A percentile compares a stretch with the other conserved stretches of the same genome.
phyloP scores from a whole-genome alignment of 2,888 invertebrate genomes.

The Drosophila longiperda region DNA sequence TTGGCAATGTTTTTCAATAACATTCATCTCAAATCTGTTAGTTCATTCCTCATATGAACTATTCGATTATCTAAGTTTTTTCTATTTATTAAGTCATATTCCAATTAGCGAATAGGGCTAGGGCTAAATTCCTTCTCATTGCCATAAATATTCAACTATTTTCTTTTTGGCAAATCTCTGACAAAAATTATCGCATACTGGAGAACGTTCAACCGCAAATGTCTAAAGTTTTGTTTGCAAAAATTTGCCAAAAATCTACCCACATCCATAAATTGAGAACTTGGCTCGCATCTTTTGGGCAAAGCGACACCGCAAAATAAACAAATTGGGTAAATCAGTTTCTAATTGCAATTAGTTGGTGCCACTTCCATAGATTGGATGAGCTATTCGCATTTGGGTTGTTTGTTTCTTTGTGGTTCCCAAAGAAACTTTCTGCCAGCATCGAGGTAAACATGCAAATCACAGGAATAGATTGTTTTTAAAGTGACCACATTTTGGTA shows the following conservation, averaged over 20 bases:
- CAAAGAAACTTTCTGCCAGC: constrained; percentile 40
- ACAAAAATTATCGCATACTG: constrained; percentile 30
- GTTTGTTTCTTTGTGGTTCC: constrained; percentile 66
- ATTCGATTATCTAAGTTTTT: not conserved
- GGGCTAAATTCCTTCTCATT: constrained; percentile 5
- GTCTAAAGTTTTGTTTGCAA: constrained; percentile 65
- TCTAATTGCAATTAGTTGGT: constrained; percentile 73
- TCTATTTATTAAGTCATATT: not conserved
- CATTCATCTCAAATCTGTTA: not conserved
- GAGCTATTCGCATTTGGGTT: constrained; percentile 31
- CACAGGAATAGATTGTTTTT: constrained; percentile 16
- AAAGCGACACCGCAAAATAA: constrained; percentile 73
- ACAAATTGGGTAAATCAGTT: constrained; percentile 82
- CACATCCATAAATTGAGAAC: constrained; percentile 67
- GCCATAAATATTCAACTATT: constrained; percentile 46
- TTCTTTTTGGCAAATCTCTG: constrained; percentile 38
- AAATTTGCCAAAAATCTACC: constrained; percentile 73
- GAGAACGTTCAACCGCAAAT: constrained; percentile 60
- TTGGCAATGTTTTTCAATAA: not conserved
- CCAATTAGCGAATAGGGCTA: constrained; percentile 56
- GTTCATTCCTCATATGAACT: not conserved
- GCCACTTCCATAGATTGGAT: constrained; percentile 2
- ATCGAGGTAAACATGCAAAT: constrained; percentile 58
- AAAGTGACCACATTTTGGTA: not conserved
- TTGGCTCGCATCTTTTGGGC: constrained; percentile 57